phyloP scores from a whole-genome alignment of 2,113 vertebrate species.

The Rhabdomys dilectus region DNA sequence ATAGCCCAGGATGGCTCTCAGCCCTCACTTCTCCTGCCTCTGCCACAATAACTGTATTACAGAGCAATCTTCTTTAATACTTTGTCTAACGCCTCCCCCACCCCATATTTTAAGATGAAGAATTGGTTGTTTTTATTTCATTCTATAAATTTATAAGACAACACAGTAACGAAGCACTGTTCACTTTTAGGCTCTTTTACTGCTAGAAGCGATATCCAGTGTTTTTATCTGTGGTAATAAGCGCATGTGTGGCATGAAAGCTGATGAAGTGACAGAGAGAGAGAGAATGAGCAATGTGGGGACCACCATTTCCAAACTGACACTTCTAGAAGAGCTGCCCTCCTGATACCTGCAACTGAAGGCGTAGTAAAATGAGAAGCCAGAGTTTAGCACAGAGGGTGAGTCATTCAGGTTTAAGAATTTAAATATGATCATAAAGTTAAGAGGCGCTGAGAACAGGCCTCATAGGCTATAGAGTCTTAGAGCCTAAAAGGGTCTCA shows the following conservation, averaged over 20 bases:
- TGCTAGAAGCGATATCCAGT: background rate
- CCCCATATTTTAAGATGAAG: slow-evolving; percentile 1
- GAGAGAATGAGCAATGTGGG: background rate
- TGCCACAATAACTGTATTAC: background rate
- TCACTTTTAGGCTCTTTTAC: slow-evolving; percentile 5
- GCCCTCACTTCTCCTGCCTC: background rate
- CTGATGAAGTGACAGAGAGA: background rate
- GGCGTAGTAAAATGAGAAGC: background rate
- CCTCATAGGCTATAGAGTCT: background rate
- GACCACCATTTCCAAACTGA: background rate
- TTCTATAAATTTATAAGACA: slow-evolving; percentile 33
- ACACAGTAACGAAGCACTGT: background rate
- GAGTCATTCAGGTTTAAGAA: background rate
- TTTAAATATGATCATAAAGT: background rate
- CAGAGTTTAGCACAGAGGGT: background rate
- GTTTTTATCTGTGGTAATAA: background rate
- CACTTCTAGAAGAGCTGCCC: background rate
- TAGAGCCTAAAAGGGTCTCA: slow-evolving; percentile 6
- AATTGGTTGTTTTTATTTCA: background rate
- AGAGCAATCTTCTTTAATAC: background rate
- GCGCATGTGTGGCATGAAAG: background rate
- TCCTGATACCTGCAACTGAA: background rate
- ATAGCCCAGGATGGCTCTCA: background rate
- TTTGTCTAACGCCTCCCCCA: background rate
- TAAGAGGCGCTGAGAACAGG: background rate